Evolutionary conservation across 2,113 vertebrate species (phyloP), one percentile per base, ranked within the genome.

Genomic region (Colinus virginianus): DNA sequence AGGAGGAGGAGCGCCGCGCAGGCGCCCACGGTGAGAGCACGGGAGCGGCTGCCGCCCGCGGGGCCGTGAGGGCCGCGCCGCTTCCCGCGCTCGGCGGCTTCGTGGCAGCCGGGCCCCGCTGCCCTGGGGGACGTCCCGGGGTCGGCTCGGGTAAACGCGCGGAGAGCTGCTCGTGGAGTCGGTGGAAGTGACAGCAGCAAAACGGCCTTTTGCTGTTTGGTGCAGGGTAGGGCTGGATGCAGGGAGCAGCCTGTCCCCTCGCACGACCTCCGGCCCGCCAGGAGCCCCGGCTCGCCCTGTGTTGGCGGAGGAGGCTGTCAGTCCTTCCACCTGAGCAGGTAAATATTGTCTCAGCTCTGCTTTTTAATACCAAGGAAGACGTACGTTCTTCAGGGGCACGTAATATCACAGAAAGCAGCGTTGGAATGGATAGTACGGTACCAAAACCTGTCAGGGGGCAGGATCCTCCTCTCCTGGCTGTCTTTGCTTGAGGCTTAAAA

Each of bases 1-100:
- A 88, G 83, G 64, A 90, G 92, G 89, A 75, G 90, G 79, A 88
- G 90, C 91, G 62, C 21, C 80, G 94, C 94, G 88, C 94, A 93
- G 94, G 91, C 94, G 94, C 91, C 84, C 80, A 56, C 88, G 76
- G 76, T 61, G 90, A 66, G 66, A 45, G 43, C 67, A 56, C 61
- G 80, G 66, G 32, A 78, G 6, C 40, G 76, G 59, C 90, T 10
- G 78, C 46, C n/a, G 74, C 46, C 32, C 46, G 74, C 36, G 64
- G 69, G 2, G 58, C 69, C 16, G 78, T 36, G 38, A 70, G 67
- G 38, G 56, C 23, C 2, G 49, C 7, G 49, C 49, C 28, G 49
- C 13, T 40, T 42, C 34, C 34, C 48, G 6, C 19, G 30, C 43
- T 66, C 42, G 34, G 61, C 28, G 9, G 81, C 34, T 80, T 56